phyloP scores from a whole-genome alignment of 2,113 vertebrate genomes.

The Hemibagrus wyckioides region DNA sequence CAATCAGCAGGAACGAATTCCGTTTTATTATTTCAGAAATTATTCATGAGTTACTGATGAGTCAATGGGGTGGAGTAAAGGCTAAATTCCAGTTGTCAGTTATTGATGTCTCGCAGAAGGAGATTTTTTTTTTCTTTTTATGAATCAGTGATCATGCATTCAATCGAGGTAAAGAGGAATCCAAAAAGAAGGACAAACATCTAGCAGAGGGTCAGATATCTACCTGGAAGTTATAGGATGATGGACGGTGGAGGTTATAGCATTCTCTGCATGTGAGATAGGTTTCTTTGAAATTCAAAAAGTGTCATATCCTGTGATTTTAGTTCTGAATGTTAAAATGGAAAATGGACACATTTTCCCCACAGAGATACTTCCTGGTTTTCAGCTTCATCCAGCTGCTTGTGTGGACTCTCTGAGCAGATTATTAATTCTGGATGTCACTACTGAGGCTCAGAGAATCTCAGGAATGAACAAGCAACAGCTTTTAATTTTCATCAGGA shows the following conservation, averaged over 20 bases:
- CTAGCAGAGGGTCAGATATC: neutral
- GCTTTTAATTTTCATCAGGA: neutral
- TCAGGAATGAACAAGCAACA: neutral
- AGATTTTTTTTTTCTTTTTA: neutral
- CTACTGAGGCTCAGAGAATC: neutral
- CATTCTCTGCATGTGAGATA: neutral
- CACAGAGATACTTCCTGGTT: neutral
- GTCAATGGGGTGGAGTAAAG: neutral
- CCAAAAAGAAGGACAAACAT: neutral
- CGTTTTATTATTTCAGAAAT: neutral
- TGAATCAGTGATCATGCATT: slow-evolving; percentile 4
- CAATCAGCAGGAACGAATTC: neutral
- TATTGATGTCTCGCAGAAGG: neutral
- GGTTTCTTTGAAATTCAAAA: neutral
- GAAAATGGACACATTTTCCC: neutral
- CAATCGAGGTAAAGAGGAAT: neutral
- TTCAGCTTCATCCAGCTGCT: neutral
- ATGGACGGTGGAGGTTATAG: neutral
- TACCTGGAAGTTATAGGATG: neutral
- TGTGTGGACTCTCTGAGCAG: neutral
- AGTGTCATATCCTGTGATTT: neutral
- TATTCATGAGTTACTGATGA: neutral
- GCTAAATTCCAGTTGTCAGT: neutral
- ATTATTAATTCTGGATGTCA: neutral
- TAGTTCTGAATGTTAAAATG: too few relatives aligned